Evolutionary conservation across 2,888 invertebrate genomes (phyloP), one percentile per base, ranked within the genome.

Genomic region (Agrenia bidenticulata): DNA sequence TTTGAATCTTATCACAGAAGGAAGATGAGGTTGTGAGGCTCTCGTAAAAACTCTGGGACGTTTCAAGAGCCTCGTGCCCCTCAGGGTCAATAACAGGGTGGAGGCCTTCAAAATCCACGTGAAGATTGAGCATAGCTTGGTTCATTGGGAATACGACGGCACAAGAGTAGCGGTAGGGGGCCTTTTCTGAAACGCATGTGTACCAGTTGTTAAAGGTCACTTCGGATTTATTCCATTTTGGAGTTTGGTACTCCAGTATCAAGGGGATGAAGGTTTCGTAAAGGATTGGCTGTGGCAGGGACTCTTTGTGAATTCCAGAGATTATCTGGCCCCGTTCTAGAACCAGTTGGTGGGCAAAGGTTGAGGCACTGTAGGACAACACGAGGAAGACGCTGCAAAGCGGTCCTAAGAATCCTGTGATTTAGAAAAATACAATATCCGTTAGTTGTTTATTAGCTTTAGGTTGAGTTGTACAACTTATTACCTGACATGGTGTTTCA

Each of bases 121-220:
- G 74, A 1, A 76, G 59, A 50, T 74, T 74, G 9, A 69, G 49
- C 9, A 76, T 51, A 1, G 70, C 74, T 37, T 63, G 66, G 53
- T 76, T 76, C 70, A 76, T 69, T 59, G 72, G 70, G 51, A 69
- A 76, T 4, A 65, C 68, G 0, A 69, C 63, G 1, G 75, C 74
- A 27, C 75, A 76, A 21, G 75, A 73, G 62, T 67, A 69, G 9
- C 68, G 24, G 57, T 64, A 73, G 1, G 73, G 73, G 23, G 50
- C 41, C 32, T 50, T 66, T 54, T 73, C 73, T 1, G 59, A 60
- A 11, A 61, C 49, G 17, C 73, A 73, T 13, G 63, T 67, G 59
- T 73, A 61, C 74, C 74, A 72, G 49, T 73, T 74, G 58, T 68
- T 72, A 59, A 74, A 74, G 11, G 66, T 63, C 5, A 74, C 39